A percentile compares a stretch with the other conserved stretches of the same genome.
phyloP scores from a whole-genome alignment of 2,797 vertebrate genomes.

The Octomys mimax region DNA sequence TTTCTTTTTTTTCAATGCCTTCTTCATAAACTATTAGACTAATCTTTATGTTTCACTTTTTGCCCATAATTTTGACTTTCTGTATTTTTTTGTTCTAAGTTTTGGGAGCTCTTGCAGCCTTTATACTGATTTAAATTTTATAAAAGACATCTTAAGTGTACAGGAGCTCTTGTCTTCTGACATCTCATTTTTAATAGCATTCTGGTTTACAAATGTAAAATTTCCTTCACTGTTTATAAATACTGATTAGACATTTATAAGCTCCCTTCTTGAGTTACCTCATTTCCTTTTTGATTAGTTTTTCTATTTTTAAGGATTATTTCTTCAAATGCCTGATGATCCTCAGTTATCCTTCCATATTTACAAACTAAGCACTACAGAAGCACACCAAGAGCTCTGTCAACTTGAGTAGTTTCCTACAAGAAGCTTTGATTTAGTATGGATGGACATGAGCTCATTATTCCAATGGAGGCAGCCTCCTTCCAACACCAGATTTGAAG shows the following conservation, averaged over 20 bases:
- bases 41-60: background rate
- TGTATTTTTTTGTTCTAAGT: background rate
- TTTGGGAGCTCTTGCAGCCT: background rate
- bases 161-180: background rate
- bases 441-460: background rate
- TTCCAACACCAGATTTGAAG: no score
- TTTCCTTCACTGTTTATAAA: slow-evolving; percentile 21
- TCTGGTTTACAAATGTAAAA: background rate
- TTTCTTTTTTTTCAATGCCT: background rate
- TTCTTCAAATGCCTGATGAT: background rate
- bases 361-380: background rate
- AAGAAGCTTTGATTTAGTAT: background rate
- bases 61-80: background rate
- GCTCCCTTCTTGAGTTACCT: slow-evolving; percentile 15
- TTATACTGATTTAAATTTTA: background rate
- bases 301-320: background rate
- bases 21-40: background rate
- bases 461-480: background rate
- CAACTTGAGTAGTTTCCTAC: background rate
- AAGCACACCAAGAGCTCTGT: background rate
- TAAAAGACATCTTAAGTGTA: background rate
- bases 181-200: background rate
- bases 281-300: background rate
- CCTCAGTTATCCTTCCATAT: background rate
- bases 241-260: background rate